Percentiles rank a stretch among this genome's conserved stretches.
Evolutionary conservation across 2,888 invertebrate species (phyloP).

Genomic region (Itoplectis maculator): DNA sequence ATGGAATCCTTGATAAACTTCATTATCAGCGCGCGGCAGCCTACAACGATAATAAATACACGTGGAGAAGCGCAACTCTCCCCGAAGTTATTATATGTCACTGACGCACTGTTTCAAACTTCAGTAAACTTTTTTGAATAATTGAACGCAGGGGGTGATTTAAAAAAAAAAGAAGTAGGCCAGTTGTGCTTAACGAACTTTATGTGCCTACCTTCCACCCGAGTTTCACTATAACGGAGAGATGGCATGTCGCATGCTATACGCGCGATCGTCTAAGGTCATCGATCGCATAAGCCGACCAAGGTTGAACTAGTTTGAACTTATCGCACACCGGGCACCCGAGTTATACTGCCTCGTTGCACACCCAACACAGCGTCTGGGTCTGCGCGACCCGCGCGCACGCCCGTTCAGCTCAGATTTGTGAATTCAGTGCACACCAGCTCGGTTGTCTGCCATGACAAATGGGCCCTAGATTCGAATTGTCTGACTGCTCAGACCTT

Average conservation of each 20-base stretch:
- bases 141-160: not conserved
- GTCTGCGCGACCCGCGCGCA: constrained; percentile 35
- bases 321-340: constrained; percentile 44
- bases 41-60: no score
- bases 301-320: constrained; percentile 59
- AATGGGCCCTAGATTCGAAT: constrained; percentile 40
- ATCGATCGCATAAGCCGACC: constrained; percentile 56
- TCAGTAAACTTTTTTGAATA: constrained; percentile 17
- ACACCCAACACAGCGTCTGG: constrained; percentile 13
- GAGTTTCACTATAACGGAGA: constrained; percentile 26
- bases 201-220: constrained; percentile 1
- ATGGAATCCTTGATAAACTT: no score
- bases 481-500: constrained; percentile 8
- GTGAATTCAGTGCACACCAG: constrained; percentile 24
- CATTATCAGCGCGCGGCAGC: not conserved
- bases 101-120: not conserved
- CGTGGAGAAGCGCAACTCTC: no score
- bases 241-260: constrained; percentile 58
- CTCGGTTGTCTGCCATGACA: constrained; percentile 31
- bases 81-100: no score
- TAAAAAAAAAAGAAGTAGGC: constrained; percentile 44
- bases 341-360: constrained; percentile 29
- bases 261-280: constrained; percentile 55
- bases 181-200: constrained; percentile 36
- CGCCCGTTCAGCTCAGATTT: constrained; percentile 44